phyloP scores from a whole-genome alignment of 2,113 vertebrate species.

The Phalacrocorax aristotelis region DNA sequence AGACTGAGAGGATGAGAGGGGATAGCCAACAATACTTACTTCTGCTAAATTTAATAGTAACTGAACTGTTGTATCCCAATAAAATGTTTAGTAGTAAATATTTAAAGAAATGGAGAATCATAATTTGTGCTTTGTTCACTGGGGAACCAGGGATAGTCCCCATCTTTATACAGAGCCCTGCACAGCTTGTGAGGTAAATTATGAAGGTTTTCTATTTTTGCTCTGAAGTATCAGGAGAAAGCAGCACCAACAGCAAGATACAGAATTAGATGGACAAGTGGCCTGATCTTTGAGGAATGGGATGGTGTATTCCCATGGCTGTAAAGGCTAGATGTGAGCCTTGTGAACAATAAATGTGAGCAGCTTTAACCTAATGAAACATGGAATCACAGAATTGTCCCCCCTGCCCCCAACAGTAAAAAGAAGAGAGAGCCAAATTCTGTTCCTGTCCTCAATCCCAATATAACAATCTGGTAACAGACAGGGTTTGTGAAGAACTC shows the following conservation, averaged over 20 bases:
- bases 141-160: background rate
- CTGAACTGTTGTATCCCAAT: background rate
- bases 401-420: fast-evolving
- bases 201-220: background rate
- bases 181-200: background rate
- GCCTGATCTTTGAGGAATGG: background rate
- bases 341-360: fast-evolving
- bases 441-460: background rate
- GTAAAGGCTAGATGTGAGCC: background rate
- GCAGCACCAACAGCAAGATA: background rate
- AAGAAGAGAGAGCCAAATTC: background rate
- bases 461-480: background rate
- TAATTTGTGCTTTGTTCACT: background rate
- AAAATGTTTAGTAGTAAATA: background rate
- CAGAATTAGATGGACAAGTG: background rate
- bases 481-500: background rate
- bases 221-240: background rate
- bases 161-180: background rate
- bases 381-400: background rate
- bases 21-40: background rate
- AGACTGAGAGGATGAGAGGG: background rate
- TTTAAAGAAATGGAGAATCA: background rate
- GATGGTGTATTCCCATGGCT: background rate
- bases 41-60: background rate
- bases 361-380: background rate